phyloP scores from a whole-genome alignment of 2,888 invertebrate genomes.

The Argyresthia goedartella region DNA sequence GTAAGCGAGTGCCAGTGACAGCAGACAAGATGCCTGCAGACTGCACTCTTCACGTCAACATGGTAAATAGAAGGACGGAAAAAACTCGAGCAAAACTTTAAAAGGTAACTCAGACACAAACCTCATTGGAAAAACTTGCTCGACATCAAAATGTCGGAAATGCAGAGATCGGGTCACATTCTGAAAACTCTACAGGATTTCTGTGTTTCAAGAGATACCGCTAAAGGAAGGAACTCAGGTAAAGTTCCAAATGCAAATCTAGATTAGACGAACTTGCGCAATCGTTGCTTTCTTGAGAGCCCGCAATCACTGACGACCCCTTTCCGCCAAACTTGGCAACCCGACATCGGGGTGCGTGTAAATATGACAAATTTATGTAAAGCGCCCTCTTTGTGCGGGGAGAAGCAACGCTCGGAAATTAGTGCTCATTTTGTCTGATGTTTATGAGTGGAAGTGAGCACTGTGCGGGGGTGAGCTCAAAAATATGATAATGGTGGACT shows the following conservation, averaged over 20 bases:
- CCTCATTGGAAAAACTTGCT: too few species aligned
- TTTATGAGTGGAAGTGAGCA: conserved; percentile 44
- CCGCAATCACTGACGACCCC: background rate
- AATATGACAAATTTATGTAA: conserved; percentile 69
- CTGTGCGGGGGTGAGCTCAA: conserved; percentile 27
- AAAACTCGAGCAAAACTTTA: background rate
- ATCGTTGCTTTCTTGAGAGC: background rate
- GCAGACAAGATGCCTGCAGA: background rate
- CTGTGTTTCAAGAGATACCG: too few species aligned
- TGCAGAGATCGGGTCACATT: too few species aligned
- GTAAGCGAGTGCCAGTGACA: background rate
- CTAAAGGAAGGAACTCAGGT: background rate
- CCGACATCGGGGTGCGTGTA: conserved; percentile 39
- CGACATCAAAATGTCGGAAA: too few species aligned
- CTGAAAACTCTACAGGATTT: too few species aligned
- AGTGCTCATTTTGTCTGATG: conserved; percentile 59
- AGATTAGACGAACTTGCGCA: background rate
- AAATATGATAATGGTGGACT: conserved; percentile 47
- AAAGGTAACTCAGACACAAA: too few species aligned
- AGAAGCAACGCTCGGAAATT: conserved; percentile 35
- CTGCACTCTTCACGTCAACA: background rate
- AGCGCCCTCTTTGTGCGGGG: conserved; percentile 42
- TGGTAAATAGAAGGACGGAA: background rate
- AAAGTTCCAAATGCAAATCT: background rate
- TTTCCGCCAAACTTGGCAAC: conserved; percentile 3